Percentiles rank a stretch among this genome's conserved stretches.
These are phyloP conservation scores for Drosophila albomicans DNA, from an alignment of 1,140 invertebrate genomes.

Conservation along the genomic window DNA sequence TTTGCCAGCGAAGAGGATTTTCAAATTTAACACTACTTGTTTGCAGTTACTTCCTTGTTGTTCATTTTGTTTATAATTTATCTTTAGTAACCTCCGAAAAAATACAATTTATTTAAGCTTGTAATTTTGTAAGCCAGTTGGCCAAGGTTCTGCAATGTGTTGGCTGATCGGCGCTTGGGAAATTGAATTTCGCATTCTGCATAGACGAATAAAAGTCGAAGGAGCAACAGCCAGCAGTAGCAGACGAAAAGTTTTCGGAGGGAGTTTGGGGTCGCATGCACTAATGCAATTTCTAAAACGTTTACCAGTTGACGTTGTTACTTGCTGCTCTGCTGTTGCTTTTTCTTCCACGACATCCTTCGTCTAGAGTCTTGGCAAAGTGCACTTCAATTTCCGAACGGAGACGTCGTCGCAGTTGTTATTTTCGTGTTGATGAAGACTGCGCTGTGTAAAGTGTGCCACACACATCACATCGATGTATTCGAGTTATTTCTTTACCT, in stretches of 20 bases:
- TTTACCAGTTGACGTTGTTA: slow-evolving; percentile 8
- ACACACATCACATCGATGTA: neutral
- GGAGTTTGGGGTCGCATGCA: neutral
- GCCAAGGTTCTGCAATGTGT: neutral
- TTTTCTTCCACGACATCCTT: neutral
- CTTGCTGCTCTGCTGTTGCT: neutral
- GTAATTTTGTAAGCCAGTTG: too few relatives aligned
- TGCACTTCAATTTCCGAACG: slow-evolving; percentile 68
- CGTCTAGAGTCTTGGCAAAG: slow-evolving; percentile 24
- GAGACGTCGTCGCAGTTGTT: slow-evolving; percentile 6
- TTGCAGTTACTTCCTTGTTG: too few relatives aligned
- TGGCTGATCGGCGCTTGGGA: slow-evolving; percentile 14
- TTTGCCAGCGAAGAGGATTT: too few relatives aligned
- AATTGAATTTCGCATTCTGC: slow-evolving; percentile 19
- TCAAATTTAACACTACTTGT: too few relatives aligned
- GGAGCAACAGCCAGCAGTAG: neutral
- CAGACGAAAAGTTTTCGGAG: too few relatives aligned
- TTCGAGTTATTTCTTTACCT: neutral
- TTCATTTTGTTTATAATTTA: too few relatives aligned
- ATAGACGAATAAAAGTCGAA: neutral
- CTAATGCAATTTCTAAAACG: slow-evolving; percentile 55
- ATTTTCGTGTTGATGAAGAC: slow-evolving; percentile 1
- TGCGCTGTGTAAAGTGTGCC: slow-evolving; percentile 6
- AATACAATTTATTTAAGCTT: too few relatives aligned
- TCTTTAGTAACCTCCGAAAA: too few relatives aligned